A percentile compares a stretch with the other conserved stretches of the same genome.
Evolutionary conservation across 1,140 invertebrate genomes (phyloP).

Genomic region (Heliconius himera): DNA sequence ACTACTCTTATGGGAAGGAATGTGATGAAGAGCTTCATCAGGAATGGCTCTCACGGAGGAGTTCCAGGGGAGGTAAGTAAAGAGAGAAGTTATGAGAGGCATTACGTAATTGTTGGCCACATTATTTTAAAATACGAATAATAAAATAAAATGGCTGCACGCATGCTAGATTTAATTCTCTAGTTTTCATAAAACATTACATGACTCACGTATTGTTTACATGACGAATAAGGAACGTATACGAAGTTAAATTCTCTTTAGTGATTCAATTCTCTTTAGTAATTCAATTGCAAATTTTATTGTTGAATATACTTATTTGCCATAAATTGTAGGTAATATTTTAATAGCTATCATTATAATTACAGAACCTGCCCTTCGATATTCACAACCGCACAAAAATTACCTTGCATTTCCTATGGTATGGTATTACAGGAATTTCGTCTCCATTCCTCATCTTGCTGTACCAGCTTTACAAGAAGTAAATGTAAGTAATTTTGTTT

Average conservation of each 20-base stretch:
- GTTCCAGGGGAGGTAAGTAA: conserved; percentile 83
- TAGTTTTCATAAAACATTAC: background rate
- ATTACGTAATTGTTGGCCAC: conserved; percentile 33
- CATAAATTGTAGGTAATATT: too few relatives aligned
- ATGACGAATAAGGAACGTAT: background rate
- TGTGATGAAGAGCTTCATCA: conserved; percentile 79
- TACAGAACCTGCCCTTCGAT: conserved; percentile 90
- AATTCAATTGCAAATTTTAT: too few relatives aligned
- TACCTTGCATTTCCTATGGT: conserved; percentile 85
- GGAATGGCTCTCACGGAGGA: conserved; percentile 83
- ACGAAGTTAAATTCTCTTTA: background rate
- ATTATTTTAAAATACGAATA: background rate
- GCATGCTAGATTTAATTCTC: background rate
- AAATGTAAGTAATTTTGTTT: conserved; percentile 28
- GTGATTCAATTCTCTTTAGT: too few relatives aligned
- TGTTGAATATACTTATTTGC: too few relatives aligned
- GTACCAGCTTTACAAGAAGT: conserved; percentile 87
- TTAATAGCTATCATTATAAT: background rate
- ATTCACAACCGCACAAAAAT: conserved; percentile 86
- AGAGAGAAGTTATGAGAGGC: background rate
- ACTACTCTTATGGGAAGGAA: conserved; percentile 68
- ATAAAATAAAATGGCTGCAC: background rate
- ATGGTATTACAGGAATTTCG: conserved; percentile 87
- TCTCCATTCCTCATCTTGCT: conserved; percentile 88
- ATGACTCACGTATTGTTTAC: background rate